A percentile compares a stretch with the other conserved stretches of the same genome.
phyloP scores from a whole-genome alignment of 2,888 invertebrate species.

The Thymelicus sylvestris region DNA sequence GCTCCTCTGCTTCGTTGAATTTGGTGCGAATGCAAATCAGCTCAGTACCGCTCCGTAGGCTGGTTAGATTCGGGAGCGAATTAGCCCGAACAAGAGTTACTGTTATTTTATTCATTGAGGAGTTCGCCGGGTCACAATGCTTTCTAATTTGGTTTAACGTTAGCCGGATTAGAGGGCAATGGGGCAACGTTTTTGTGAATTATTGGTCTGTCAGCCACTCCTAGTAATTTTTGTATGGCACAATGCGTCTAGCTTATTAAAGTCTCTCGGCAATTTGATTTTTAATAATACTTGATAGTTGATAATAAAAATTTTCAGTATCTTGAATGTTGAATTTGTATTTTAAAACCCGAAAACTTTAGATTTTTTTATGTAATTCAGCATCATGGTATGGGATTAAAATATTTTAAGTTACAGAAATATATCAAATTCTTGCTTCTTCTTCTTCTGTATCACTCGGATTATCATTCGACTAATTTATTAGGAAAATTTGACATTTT shows the following conservation, averaged over 20 bases:
- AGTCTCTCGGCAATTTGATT: no score
- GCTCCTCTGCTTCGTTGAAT: not conserved
- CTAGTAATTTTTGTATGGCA: not conserved
- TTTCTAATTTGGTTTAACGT: constrained; percentile 31
- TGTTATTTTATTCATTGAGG: constrained; percentile 65
- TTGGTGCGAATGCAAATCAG: constrained; percentile 6
- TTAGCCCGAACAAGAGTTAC: constrained; percentile 52
- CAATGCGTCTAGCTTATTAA: not conserved
- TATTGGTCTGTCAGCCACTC: not conserved
- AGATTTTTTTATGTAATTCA: no score
- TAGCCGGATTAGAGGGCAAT: constrained; percentile 28
- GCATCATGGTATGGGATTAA: no score
- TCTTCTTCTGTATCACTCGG: no score
- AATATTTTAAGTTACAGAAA: no score
- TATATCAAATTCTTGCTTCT: no score
- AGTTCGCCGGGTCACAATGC: constrained; percentile 40
- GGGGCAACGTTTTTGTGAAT: constrained; percentile 15
- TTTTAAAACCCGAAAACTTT: no score
- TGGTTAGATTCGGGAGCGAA: constrained; percentile 36
- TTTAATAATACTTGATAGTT: no score
- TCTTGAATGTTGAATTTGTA: no score
- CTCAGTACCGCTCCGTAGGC: not conserved
- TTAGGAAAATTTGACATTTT: no score
- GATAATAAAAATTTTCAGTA: no score
- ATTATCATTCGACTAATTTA: no score